Evolutionary conservation across 2,888 invertebrate species (phyloP).

Genomic region (Halictus quadricinctus): DNA sequence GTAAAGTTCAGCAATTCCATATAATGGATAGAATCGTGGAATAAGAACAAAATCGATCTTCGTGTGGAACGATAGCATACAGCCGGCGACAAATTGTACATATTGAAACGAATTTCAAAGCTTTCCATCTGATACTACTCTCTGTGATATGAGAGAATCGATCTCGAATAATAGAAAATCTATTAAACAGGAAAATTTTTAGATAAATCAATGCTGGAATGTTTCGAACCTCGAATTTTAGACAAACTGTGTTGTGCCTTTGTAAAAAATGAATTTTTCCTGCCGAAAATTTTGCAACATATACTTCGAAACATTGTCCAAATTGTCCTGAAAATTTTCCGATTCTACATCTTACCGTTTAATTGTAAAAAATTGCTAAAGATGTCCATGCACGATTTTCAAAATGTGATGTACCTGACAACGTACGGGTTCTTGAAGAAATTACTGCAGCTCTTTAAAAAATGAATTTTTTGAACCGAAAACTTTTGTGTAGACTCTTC

Average conservation of each 20-base stretch:
- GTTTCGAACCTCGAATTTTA: neutral
- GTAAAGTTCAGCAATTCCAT: slow-evolving; percentile 60
- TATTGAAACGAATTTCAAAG: slow-evolving; percentile 59
- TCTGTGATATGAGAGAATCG: slow-evolving; percentile 4
- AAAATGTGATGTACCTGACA: no score
- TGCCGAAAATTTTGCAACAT: neutral
- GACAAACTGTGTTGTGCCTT: neutral
- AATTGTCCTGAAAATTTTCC: neutral
- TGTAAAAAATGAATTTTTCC: neutral
- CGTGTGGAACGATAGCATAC: slow-evolving; percentile 43
- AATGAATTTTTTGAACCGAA: no score
- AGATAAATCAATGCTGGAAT: neutral
- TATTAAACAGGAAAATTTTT: slow-evolving; percentile 19
- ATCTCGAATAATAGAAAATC: slow-evolving; percentile 20
- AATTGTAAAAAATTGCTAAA: neutral
- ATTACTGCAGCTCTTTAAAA: no score
- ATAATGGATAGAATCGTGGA: slow-evolving; percentile 60
- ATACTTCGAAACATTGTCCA: neutral
- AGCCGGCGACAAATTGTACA: slow-evolving; percentile 60
- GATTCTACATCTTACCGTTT: neutral
- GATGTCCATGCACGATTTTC: no score
- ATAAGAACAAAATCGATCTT: slow-evolving; percentile 61
- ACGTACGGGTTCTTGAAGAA: no score
- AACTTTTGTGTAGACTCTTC: no score
- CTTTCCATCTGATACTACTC: slow-evolving; percentile 38